Conservation (phyloP, 2,888 invertebrate species). For the Smittia aterrima region DNA sequence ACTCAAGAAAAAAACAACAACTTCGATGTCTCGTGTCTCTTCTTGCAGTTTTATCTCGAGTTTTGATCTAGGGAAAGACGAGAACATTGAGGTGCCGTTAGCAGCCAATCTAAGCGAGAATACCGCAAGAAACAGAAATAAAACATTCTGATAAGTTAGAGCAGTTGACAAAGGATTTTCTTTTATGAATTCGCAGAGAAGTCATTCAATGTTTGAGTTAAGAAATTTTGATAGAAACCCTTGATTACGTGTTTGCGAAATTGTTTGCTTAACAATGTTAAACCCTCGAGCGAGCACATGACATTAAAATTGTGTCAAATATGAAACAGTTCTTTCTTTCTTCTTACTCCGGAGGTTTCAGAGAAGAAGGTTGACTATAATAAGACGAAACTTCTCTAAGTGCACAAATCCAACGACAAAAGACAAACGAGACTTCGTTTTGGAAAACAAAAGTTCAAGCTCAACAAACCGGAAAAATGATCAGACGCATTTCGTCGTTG, state of each 20-base stretch:
- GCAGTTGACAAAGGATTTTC: neutral
- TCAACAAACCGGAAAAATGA: conserved; percentile 36
- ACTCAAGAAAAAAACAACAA: neutral
- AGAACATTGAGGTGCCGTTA: conserved; percentile 24
- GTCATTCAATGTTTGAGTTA: neutral
- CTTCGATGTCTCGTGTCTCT: neutral
- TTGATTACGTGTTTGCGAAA: neutral
- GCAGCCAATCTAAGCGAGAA: neutral
- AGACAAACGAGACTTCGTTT: neutral
- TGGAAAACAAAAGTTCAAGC: conserved; percentile 41
- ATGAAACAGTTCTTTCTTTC: conserved; percentile 5
- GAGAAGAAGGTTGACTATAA: neutral
- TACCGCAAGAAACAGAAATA: conserved; percentile 19
- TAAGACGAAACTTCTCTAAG: neutral
- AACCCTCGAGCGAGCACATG: neutral
- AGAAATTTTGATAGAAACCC: neutral
- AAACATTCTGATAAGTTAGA: neutral
- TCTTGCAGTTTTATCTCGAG: neutral
- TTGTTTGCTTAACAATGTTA: neutral
- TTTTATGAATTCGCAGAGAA: neutral
- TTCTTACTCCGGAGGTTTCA: neutral
- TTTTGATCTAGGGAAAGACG: conserved; percentile 15
- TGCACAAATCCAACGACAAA: neutral
- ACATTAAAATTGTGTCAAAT: conserved; percentile 11
- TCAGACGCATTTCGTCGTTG: neutral